A percentile compares a stretch with the other conserved stretches of the same genome.
phyloP scores from a whole-genome alignment of 1,140 invertebrate genomes.

The Drosophila virilis region DNA sequence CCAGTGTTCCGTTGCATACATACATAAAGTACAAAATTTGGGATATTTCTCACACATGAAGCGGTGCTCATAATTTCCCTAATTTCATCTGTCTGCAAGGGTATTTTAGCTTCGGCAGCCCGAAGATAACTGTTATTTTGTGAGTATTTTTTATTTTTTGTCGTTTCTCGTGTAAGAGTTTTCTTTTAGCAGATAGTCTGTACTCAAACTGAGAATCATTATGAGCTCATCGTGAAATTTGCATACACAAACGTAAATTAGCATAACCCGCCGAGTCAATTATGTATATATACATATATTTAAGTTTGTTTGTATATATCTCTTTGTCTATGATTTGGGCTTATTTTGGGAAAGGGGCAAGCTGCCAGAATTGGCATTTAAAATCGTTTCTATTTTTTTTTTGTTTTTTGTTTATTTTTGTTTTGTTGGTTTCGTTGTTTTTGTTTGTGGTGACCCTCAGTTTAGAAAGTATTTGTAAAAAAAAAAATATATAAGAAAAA shows the following conservation, averaged over 20 bases:
- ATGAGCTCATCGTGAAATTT: no score
- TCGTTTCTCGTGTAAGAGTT: no score
- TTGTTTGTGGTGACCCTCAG: neutral
- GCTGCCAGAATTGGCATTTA: neutral
- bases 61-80: no score
- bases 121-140: no score
- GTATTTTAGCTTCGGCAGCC: no score
- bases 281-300: neutral
- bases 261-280: neutral
- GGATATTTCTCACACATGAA: no score
- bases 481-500: neutral
- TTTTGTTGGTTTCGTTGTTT: neutral
- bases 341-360: neutral
- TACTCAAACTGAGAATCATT: neutral
- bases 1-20: no score
- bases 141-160: no score
- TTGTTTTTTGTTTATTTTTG: neutral
- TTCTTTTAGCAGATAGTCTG: no score
- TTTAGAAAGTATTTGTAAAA: constrained; percentile 8
- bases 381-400: neutral
- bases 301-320: neutral
- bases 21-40: no score
- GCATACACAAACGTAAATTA: neutral
- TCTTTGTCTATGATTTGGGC: neutral
- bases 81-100: no score